Conservation (phyloP, 1,140 invertebrate genomes). For the Achroia grisella region DNA sequence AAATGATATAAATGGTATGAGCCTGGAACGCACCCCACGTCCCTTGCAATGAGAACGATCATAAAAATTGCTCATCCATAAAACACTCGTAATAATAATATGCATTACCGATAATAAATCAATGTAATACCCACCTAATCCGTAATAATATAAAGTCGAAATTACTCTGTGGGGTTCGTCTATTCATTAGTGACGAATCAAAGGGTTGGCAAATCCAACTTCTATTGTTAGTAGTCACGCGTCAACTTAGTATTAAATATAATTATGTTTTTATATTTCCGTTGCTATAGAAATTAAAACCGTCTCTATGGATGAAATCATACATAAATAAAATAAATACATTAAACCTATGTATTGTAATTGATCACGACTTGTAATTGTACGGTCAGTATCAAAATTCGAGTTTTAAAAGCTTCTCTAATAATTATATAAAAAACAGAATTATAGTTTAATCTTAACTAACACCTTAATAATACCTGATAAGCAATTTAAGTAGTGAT, state of each 20-base stretch:
- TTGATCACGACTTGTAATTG: too few species aligned
- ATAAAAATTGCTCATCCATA: constrained; percentile 70
- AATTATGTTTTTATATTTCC: constrained; percentile 59
- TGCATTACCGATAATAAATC: constrained; percentile 28
- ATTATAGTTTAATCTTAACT: too few species aligned
- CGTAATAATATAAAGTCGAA: constrained; percentile 13
- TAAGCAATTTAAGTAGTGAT: too few species aligned
- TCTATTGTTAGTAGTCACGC: constrained; percentile 69
- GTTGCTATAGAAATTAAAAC: constrained; percentile 43
- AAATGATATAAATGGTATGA: constrained; percentile 16
- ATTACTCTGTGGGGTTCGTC: constrained; percentile 9
- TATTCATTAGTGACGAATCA: constrained; percentile 65
- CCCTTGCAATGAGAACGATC: constrained; percentile 21
- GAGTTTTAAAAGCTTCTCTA: too few species aligned
- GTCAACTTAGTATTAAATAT: constrained; percentile 58
- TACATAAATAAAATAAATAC: not conserved
- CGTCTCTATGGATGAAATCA: not conserved
- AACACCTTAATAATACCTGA: too few species aligned
- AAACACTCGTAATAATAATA: constrained; percentile 58
- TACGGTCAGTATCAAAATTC: too few species aligned
- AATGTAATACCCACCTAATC: constrained; percentile 21
- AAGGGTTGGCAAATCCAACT: constrained; percentile 70
- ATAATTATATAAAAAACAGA: too few species aligned
- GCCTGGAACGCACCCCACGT: too few species aligned
- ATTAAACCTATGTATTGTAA: too few species aligned